Percentiles rank a stretch among this genome's conserved stretches.
Evolutionary conservation across 2,888 invertebrate genomes (phyloP).

Genomic region (Tetragnatha montana): DNA sequence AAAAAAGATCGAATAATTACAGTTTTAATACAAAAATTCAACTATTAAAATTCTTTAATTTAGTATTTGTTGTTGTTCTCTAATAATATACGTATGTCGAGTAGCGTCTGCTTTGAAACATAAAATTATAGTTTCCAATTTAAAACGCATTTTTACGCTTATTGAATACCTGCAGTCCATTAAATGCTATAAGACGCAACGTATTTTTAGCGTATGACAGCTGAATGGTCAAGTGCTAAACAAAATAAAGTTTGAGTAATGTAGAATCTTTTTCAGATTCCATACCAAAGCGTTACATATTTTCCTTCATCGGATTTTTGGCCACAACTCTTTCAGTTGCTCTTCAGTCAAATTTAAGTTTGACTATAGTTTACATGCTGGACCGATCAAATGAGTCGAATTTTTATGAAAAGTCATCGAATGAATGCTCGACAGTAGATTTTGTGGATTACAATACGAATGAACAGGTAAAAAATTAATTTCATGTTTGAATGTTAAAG

Average conservation of each 20-base stretch:
- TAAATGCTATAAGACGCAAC: too few species aligned
- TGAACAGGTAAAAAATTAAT: not conserved
- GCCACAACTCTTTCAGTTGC: conserved; percentile 14
- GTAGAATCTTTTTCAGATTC: not conserved
- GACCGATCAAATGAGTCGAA: not conserved
- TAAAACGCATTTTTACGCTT: too few species aligned
- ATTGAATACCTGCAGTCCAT: too few species aligned
- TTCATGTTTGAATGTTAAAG: too few species aligned
- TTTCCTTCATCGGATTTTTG: not conserved
- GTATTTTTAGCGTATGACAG: too few species aligned
- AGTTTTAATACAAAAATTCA: too few species aligned
- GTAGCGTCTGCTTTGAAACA: too few species aligned
- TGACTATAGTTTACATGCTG: conserved; percentile 13
- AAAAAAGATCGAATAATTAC: too few species aligned
- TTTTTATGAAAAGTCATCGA: not conserved
- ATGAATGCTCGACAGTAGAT: not conserved
- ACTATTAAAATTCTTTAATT: too few species aligned
- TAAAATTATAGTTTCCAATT: too few species aligned
- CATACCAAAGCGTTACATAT: conserved; percentile 5
- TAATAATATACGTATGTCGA: too few species aligned
- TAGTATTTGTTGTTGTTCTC: too few species aligned
- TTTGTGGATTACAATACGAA: not conserved
- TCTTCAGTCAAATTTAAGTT: conserved; percentile 5
- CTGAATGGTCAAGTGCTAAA: not conserved
- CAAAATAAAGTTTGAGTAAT: not conserved